Evolutionary conservation across 1,140 invertebrate species (phyloP), one percentile per base, ranked within the genome.

Genomic region (Teleogryllus occipitalis): DNA sequence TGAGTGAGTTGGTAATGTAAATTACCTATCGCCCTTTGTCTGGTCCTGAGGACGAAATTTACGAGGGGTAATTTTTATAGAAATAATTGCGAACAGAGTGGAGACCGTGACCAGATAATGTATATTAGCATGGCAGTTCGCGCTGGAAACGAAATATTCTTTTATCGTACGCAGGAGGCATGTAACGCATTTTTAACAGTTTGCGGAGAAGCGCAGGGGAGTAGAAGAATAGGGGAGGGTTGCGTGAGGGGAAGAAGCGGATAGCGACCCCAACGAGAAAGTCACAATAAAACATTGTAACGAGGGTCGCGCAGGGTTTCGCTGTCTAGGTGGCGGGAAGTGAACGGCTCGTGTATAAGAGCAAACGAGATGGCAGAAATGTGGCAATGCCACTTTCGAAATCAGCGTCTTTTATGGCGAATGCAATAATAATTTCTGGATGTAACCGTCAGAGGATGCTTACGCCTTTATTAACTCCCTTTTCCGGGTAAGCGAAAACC

Each of bases 131-230:
- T 18, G 54, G 54, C 54, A 65, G 10, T 65, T 65, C 54, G 18
- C 54, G 54, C 54, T 65, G 2, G 54, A 65, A 65, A 65, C 54
- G 54, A 65, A 65, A 65, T 65, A 65, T 65, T 65, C 54, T 65
- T 65, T 65, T 65, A 65, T 65, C 54, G 54, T 65, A 65, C 54
- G 54, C 54, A 65, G 54, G 54, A 65, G 54, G 54, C 54, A 65
- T 65, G 54, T 65, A 65, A 65, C 54, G 54, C 54, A 65, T 65
- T 65, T 54, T 65, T 65, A 65, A 65, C 54, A 65, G 54, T 65
- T 65, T 18, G 54, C 18, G 18, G 54, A 65, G 54, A 65, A 65
- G 54, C 10, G 7, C 10, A 7, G 18, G 54, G 18, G 10, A 65
- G 18, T 3, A 14, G 54, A 65, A 14, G 54, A 65, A 65, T 14